Conservation (phyloP, 64 coral and sea anemone species). For the Trachythela sp. region DNA sequence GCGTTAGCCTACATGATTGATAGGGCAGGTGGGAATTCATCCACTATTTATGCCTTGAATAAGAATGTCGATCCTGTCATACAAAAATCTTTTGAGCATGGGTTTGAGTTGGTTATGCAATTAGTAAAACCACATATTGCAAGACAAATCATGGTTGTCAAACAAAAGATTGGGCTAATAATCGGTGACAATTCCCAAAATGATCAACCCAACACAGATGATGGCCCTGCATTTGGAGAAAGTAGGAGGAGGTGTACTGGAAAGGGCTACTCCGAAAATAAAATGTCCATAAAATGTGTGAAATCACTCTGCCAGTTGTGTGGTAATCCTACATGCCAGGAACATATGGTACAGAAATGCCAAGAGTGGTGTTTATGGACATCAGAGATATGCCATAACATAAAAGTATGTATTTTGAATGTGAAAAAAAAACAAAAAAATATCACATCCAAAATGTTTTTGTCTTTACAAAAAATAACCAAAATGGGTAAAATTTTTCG, state of each 20-base stretch:
- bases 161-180: background rate
- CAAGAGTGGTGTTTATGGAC: background rate
- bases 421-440: background rate
- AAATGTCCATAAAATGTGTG: background rate
- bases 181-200: background rate
- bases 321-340: background rate
- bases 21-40: slow-evolving; percentile 17
- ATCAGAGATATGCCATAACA: background rate
- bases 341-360: slow-evolving; percentile 1
- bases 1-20: slow-evolving; percentile 23
- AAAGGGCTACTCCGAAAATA: background rate
- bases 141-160: background rate
- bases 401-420: background rate
- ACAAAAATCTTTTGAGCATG: slow-evolving; percentile 18
- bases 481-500: background rate
- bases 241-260: background rate
- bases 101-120: slow-evolving; percentile 20
- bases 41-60: slow-evolving; percentile 32
- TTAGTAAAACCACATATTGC: slow-evolving; percentile 17
- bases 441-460: background rate
- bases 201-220: background rate
- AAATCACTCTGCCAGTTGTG: background rate
- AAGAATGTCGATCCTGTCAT: background rate
- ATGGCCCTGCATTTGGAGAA: background rate
- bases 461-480: background rate